Percentiles rank a stretch among this genome's conserved stretches.
phyloP scores from a whole-genome alignment of 2,888 invertebrate species.

The Minunthozetes semirufus region DNA sequence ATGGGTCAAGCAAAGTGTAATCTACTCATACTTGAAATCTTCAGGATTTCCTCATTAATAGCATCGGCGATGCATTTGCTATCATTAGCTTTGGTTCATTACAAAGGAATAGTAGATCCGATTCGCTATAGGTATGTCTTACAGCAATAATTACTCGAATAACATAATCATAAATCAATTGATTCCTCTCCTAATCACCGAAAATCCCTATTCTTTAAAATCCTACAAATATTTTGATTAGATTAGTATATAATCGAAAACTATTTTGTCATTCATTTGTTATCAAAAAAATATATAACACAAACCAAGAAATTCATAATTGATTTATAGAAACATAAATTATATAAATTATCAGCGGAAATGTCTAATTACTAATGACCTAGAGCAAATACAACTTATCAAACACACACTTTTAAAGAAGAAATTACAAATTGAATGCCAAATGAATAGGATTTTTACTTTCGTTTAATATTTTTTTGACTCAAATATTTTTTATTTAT shows the following conservation, averaged over 20 bases:
- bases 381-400: too few species aligned
- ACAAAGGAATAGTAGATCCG: slow-evolving; percentile 59
- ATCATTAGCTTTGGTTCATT: slow-evolving; percentile 60
- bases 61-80: slow-evolving; percentile 59
- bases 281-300: too few species aligned
- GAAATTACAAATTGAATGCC: too few species aligned
- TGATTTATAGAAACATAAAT: too few species aligned
- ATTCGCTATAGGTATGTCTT: slow-evolving; percentile 52
- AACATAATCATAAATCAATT: not conserved
- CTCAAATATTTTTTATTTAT: too few species aligned
- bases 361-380: too few species aligned
- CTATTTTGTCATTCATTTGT: not conserved
- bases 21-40: slow-evolving; percentile 48
- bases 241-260: not conserved
- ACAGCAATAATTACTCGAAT: not conserved
- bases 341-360: too few species aligned
- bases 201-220: not conserved
- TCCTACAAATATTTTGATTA: not conserved
- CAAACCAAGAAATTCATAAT: too few species aligned
- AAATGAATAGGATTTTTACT: too few species aligned
- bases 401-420: too few species aligned
- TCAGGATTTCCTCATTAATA: slow-evolving; percentile 57
- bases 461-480: too few species aligned
- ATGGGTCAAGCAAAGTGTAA: slow-evolving; percentile 43
- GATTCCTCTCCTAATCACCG: not conserved